Percentiles rank a stretch among this genome's conserved stretches.
Conservation (phyloP, 2,797 vertebrate genomes). For the Corythornis leucogaster region DNA sequence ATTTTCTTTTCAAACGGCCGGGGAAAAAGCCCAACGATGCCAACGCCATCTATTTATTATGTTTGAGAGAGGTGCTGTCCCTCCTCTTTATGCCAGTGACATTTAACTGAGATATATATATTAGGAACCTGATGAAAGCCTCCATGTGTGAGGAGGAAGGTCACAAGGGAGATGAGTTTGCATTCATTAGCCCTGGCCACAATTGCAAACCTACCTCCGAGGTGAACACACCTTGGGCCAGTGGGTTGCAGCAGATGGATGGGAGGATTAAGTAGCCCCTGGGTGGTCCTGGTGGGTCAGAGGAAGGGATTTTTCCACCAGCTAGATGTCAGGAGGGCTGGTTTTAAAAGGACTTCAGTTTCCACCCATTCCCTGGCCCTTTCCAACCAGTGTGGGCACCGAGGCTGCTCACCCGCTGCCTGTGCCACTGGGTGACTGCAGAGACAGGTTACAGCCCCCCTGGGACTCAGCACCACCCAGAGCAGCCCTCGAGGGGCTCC, state of each 20-base stretch:
- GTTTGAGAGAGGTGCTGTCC: constrained; percentile 38
- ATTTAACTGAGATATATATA: constrained; percentile 19
- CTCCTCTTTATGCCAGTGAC: constrained; percentile 30
- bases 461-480: not conserved
- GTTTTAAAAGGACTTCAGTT: not conserved
- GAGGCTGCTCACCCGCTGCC: not conserved
- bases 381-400: not conserved
- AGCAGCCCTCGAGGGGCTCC: not conserved
- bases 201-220: not conserved
- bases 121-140: constrained; percentile 42
- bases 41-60: constrained; percentile 31
- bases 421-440: not conserved
- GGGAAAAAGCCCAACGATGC: constrained; percentile 46
- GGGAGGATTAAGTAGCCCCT: not conserved
- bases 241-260: constrained; percentile 4
- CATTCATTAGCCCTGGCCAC: not conserved
- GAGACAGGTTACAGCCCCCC: not conserved
- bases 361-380: rapidly evolving
- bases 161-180: constrained; percentile 24
- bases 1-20: constrained; percentile 55
- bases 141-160: constrained; percentile 43
- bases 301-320: constrained; percentile 3
- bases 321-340: not conserved
- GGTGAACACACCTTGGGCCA: constrained; percentile 33
- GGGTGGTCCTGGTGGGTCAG: constrained; percentile 21